Evolutionary conservation across 2,888 invertebrate species (phyloP).

Genomic region (Drosophila atripex): DNA sequence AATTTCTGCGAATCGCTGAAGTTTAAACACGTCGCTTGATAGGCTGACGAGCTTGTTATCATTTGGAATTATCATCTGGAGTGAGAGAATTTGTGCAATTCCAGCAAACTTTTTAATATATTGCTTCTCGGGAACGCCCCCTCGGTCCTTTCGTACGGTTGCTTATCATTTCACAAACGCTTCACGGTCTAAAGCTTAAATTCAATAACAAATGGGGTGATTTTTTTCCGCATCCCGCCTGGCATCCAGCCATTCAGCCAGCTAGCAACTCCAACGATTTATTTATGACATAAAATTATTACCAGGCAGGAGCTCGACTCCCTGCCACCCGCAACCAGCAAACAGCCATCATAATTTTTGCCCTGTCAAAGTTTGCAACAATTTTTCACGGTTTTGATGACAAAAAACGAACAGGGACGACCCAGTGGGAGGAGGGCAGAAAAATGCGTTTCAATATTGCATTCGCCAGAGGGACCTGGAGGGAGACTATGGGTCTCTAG

Average conservation of each 20-base stretch:
- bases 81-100: conserved; percentile 8
- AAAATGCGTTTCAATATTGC: conserved; percentile 63
- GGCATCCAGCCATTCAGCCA: conserved; percentile 10
- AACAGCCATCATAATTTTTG: conserved; percentile 65
- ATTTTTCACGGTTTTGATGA: conserved; percentile 72
- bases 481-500: background rate
- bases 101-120: conserved; percentile 10
- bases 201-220: conserved; percentile 56
- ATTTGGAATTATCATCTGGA: conserved; percentile 3
- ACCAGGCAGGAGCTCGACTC: conserved; percentile 34
- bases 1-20: conserved; percentile 13
- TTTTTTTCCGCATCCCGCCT: conserved; percentile 11
- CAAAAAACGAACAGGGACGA: conserved; percentile 17
- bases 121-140: background rate
- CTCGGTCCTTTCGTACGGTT: background rate
- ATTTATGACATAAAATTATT: conserved; percentile 71
- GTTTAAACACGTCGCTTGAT: conserved; percentile 20
- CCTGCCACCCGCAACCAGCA: conserved; percentile 8
- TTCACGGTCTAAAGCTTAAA: conserved; percentile 41
- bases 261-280: conserved; percentile 51
- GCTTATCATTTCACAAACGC: conserved; percentile 29
- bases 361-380: conserved; percentile 74
- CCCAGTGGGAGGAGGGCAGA: conserved; percentile 25
- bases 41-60: conserved; percentile 36
- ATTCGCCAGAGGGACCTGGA: conserved; percentile 24